phyloP scores from a whole-genome alignment of 1,140 invertebrate species.

The Drosophila guanche region DNA sequence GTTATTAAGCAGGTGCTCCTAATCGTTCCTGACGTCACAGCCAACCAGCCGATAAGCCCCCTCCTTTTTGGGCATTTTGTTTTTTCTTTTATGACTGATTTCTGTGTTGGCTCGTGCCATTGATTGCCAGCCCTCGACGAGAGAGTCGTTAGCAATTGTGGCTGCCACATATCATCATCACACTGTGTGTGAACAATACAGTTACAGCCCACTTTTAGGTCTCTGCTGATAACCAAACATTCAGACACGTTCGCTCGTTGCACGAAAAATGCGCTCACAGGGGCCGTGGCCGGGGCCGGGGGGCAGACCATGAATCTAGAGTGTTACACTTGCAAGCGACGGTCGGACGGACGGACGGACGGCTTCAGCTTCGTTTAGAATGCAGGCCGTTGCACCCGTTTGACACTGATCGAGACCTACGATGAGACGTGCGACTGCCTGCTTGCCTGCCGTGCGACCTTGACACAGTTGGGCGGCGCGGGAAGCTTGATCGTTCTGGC shows the following conservation, averaged over 20 bases:
- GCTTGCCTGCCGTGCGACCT: constrained; percentile 17
- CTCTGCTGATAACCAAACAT: constrained; percentile 46
- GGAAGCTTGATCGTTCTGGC: constrained; percentile 20
- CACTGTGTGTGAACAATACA: constrained; percentile 15
- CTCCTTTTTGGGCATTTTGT: constrained; percentile 1
- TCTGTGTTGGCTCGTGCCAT: constrained; percentile 49
- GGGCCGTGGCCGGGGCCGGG: constrained; percentile 8
- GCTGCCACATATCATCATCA: constrained; percentile 6
- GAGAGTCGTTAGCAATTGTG: neutral
- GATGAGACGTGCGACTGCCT: constrained; percentile 1
- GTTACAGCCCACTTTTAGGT: constrained; percentile 29
- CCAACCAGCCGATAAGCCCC: constrained; percentile 29
- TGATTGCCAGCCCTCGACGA: constrained; percentile 47
- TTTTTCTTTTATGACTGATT: constrained; percentile 10
- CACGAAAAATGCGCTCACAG: constrained; percentile 20
- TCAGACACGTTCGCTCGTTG: constrained; percentile 39
- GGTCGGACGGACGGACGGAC: no score
- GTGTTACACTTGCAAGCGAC: constrained; percentile 12
- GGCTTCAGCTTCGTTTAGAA: constrained; percentile 7
- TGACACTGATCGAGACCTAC: constrained; percentile 14
- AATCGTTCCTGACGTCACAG: constrained; percentile 59
- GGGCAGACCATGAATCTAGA: constrained; percentile 22
- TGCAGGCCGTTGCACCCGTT: constrained; percentile 24
- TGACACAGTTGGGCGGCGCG: constrained; percentile 25
- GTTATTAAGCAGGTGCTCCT: constrained; percentile 23